Percentiles rank a stretch among this genome's conserved stretches.
These are phyloP conservation scores for Apis florea DNA, from an alignment of 1,140 invertebrate species.

Conservation along the genomic window DNA sequence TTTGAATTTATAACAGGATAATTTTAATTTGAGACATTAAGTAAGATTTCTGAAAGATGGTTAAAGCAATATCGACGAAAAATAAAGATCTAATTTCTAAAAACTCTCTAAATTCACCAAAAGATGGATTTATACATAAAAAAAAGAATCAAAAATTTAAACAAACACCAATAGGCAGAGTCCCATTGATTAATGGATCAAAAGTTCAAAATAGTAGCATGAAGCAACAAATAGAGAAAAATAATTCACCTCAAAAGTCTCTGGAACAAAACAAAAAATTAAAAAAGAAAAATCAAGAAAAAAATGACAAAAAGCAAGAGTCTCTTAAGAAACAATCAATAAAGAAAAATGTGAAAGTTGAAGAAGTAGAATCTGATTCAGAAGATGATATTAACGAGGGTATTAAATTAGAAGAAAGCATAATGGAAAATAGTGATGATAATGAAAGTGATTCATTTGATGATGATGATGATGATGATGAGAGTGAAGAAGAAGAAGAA, in stretches of 20 bases:
- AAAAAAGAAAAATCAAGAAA: background rate
- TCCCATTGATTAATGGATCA: slow-evolving; percentile 45
- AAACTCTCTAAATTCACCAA: background rate
- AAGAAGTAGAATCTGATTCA: slow-evolving; percentile 38
- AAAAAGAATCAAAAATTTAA: slow-evolving; percentile 64
- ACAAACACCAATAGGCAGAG: slow-evolving; percentile 54
- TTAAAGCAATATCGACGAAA: background rate
- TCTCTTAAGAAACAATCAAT: background rate
- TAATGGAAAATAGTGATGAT: slow-evolving; percentile 17
- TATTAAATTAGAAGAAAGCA: slow-evolving; percentile 10
- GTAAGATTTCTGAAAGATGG: slow-evolving; percentile 16
- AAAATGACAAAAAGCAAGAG: slow-evolving; percentile 21
- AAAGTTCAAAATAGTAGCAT: slow-evolving; percentile 3
- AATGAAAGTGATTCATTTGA: slow-evolving; percentile 29
- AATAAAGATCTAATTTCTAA: background rate
- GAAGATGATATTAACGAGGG: slow-evolving; percentile 47
- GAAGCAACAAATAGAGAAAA: background rate
- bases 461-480: background rate
- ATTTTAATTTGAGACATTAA: background rate
- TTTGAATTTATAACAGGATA: background rate
- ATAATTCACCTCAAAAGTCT: background rate
- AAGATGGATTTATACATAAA: slow-evolving; percentile 37
- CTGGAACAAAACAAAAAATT: background rate
- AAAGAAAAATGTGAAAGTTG: background rate
- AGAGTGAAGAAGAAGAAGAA: slow-evolving; percentile 26